These are phyloP conservation scores for Hyles vespertilio DNA, from an alignment of 1,140 invertebrate genomes.

Conservation along the genomic window DNA sequence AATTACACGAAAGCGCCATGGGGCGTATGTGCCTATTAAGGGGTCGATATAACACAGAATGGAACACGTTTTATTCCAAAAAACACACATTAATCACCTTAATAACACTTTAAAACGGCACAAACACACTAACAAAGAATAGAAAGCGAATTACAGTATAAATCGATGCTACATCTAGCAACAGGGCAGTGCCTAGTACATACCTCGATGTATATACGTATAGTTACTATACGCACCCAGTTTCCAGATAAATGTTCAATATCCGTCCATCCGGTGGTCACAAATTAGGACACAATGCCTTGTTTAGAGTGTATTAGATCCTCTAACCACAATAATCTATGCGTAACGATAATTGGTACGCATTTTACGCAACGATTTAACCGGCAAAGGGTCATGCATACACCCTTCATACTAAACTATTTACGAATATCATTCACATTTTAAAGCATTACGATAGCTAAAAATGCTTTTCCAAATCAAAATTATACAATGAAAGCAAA, in stretches of 20 bases:
- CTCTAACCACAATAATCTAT: conserved; percentile 19
- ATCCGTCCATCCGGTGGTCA: conserved; percentile 9
- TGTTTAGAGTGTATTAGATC: conserved; percentile 20
- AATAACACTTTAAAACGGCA: background rate
- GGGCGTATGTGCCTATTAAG: too few relatives aligned
- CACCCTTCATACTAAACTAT: conserved; percentile 12
- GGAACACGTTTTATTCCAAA: too few relatives aligned
- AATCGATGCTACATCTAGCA: conserved; percentile 37
- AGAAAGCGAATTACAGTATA: conserved; percentile 1
- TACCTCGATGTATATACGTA: conserved; percentile 20
- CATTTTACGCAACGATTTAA: conserved; percentile 29
- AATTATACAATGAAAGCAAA: conserved; percentile 15
- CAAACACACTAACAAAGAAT: background rate
- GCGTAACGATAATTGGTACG: conserved; percentile 24
- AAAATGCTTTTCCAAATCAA: background rate
- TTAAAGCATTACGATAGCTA: background rate
- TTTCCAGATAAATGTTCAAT: conserved; percentile 21
- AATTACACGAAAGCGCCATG: too few relatives aligned
- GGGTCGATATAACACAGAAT: too few relatives aligned
- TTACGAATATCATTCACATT: background rate
- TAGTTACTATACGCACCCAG: conserved; percentile 19
- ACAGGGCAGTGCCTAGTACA: conserved; percentile 31
- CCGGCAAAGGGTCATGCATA: conserved; percentile 27
- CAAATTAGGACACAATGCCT: background rate
- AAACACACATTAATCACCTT: background rate